Percentiles rank a stretch among this genome's conserved stretches.
Evolutionary conservation across 2,113 vertebrate species (phyloP).

Genomic region (Pterocles gutturalis): DNA sequence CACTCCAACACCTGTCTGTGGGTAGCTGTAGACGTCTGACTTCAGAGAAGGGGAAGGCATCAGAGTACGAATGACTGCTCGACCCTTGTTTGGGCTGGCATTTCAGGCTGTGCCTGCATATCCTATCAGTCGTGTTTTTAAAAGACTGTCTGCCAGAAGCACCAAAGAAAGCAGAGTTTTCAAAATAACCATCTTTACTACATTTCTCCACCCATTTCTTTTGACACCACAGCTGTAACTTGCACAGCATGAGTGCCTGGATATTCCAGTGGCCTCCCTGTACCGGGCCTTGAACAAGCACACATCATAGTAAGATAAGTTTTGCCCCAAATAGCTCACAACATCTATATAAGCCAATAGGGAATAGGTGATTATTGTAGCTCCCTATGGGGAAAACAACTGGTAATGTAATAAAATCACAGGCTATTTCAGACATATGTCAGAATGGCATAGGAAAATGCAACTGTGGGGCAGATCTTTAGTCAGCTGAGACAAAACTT

Average conservation of each 20-base stretch:
- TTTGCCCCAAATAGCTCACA: background rate
- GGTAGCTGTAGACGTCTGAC: background rate
- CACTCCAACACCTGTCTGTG: background rate
- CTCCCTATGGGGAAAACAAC: background rate
- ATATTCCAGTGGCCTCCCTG: background rate
- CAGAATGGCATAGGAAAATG: background rate
- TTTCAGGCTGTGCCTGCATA: background rate
- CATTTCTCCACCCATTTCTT: background rate
- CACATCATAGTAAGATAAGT: background rate
- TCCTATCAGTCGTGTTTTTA: background rate
- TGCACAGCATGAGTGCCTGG: background rate
- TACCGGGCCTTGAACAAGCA: background rate
- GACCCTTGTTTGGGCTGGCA: background rate
- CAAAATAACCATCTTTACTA: background rate
- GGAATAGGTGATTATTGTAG: background rate
- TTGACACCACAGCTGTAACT: fast-evolving
- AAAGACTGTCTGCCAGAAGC: background rate
- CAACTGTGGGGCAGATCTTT: background rate
- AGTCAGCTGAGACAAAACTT: background rate
- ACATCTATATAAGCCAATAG: background rate
- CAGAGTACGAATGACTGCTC: background rate
- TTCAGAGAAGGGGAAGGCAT: background rate
- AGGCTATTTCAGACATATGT: background rate
- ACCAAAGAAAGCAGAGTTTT: background rate
- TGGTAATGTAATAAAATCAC: background rate